Evolutionary conservation across 1,140 invertebrate species (phyloP).

Genomic region (Hylaeus volcanicus): DNA sequence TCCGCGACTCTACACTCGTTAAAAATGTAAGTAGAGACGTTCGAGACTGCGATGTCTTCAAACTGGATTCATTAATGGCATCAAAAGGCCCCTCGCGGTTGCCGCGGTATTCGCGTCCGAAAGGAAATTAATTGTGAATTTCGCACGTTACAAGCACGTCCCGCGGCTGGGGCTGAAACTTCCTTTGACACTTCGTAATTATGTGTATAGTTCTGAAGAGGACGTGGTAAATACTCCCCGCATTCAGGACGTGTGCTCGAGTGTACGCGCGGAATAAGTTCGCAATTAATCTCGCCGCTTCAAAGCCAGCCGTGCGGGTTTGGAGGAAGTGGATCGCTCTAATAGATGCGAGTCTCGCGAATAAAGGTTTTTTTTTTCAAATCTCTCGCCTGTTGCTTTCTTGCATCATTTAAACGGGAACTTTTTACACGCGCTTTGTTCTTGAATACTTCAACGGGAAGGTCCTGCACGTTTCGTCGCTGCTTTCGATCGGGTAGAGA

Average conservation of each 20-base stretch:
- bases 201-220: not conserved
- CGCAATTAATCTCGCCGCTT: conserved; percentile 9
- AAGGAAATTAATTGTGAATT: conserved; percentile 24
- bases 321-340: not conserved
- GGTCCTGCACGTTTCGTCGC: not conserved
- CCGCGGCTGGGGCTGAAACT: not conserved
- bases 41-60: not conserved
- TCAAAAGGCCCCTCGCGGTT: not conserved
- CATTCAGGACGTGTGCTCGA: not conserved
- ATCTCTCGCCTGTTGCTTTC: not conserved
- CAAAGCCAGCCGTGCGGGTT: not conserved
- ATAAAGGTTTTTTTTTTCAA: not conserved
- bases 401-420: not conserved
- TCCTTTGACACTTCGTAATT: conserved; percentile 19
- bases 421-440: not conserved
- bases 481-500: not conserved
- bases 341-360: not conserved
- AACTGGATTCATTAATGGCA: not conserved
- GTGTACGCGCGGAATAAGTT: conserved; percentile 2
- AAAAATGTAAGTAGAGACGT: too few species aligned
- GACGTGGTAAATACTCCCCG: not conserved
- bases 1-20: too few species aligned
- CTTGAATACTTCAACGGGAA: not conserved
- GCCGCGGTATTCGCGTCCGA: too few species aligned
- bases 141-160: not conserved